A percentile compares a stretch with the other conserved stretches of the same genome.
phyloP scores from a whole-genome alignment of 2,797 vertebrate species.

The Prunella strophiata region DNA sequence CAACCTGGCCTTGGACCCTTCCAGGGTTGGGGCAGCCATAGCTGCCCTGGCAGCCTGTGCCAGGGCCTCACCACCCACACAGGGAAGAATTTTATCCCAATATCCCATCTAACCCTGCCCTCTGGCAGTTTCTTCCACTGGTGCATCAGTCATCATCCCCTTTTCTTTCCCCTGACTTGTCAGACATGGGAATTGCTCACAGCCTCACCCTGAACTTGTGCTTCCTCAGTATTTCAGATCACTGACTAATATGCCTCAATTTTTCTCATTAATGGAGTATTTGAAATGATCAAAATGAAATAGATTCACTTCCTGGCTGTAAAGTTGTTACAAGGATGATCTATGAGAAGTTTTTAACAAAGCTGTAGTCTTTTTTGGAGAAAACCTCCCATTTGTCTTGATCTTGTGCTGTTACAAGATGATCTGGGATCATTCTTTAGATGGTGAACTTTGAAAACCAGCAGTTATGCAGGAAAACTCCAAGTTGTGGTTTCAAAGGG shows the following conservation, averaged over 20 bases:
- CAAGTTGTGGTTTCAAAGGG: background rate
- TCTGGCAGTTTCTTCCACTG: background rate
- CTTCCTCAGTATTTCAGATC: slow-evolving; percentile 53
- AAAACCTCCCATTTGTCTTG: slow-evolving; percentile 50
- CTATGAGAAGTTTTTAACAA: slow-evolving; percentile 64
- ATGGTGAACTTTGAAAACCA: background rate
- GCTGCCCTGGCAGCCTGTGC: background rate
- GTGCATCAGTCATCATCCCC: background rate
- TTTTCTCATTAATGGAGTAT: slow-evolving; percentile 78
- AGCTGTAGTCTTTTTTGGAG: slow-evolving; percentile 11
- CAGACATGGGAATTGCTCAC: slow-evolving; percentile 30
- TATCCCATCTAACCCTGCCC: background rate
- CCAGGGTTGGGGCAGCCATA: background rate
- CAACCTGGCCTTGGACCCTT: background rate
- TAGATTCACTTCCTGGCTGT: slow-evolving; percentile 71
- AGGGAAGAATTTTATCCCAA: background rate
- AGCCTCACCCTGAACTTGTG: slow-evolving; percentile 30
- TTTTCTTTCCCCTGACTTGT: background rate
- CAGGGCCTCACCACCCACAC: fast-evolving
- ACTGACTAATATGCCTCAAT: slow-evolving; percentile 66
- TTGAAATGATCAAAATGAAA: slow-evolving; percentile 78
- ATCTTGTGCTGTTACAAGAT: background rate
- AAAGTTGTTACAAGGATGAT: slow-evolving; percentile 73
- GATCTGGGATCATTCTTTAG: background rate
- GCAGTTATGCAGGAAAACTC: background rate